These are phyloP conservation scores for Pelobates fuscus DNA, from an alignment of 2,113 vertebrate genomes.

Conservation along the genomic window DNA sequence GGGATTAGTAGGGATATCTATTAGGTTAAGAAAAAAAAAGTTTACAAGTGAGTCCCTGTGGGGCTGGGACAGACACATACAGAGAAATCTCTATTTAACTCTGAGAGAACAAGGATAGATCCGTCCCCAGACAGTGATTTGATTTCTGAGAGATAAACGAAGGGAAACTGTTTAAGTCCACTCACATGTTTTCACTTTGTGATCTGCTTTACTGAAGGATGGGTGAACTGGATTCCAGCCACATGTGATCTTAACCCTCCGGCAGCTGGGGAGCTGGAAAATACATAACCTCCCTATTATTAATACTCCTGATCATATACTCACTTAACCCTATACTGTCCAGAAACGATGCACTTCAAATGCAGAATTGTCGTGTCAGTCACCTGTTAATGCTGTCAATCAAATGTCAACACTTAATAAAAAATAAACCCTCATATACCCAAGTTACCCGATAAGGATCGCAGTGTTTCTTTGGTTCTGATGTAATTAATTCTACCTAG, in stretches of 20 bases:
- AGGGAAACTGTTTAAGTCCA: constrained; percentile 40
- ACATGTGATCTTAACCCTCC: constrained; percentile 37
- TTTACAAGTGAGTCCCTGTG: constrained; percentile 41
- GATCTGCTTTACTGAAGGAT: constrained; percentile 35
- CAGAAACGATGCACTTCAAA: too few relatives aligned
- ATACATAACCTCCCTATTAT: too few relatives aligned
- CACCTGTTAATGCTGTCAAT: too few relatives aligned
- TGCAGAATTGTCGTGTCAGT: too few relatives aligned
- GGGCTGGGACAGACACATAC: constrained; percentile 36
- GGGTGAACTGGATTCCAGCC: constrained; percentile 27
- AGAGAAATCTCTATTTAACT: constrained; percentile 34
- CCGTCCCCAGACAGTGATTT: constrained; percentile 48
- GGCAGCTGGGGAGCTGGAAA: background rate
- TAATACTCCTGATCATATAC: too few relatives aligned
- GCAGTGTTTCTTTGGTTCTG: too few relatives aligned
- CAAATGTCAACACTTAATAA: too few relatives aligned
- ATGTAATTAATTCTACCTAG: too few relatives aligned
- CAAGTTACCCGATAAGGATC: too few relatives aligned
- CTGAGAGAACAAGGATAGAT: constrained; percentile 40
- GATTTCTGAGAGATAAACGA: constrained; percentile 47
- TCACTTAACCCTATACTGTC: too few relatives aligned
- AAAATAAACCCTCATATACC: too few relatives aligned
- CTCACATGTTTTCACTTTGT: constrained; percentile 46
- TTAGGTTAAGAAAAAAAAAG: constrained; percentile 34
- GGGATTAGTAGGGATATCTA: constrained; percentile 42